Percentiles rank a stretch among this genome's conserved stretches.
These are phyloP conservation scores for Acanthacorydalis orientalis DNA, from an alignment of 2,888 invertebrate species.

Conservation along the genomic window DNA sequence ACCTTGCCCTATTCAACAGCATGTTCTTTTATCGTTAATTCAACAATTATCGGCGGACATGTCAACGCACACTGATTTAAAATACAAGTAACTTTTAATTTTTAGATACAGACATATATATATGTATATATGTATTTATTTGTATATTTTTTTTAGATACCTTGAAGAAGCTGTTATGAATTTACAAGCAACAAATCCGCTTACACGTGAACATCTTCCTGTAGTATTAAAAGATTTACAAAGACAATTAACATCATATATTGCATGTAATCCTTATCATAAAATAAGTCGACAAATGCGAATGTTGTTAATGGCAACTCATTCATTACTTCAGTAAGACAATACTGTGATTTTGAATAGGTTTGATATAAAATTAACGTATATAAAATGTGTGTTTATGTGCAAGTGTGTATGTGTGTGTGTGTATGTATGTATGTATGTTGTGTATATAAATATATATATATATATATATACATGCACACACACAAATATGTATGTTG, in stretches of 20 bases:
- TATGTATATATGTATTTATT: too few species aligned
- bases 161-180: constrained; percentile 75
- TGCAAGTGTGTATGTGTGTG: too few species aligned
- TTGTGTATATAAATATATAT: too few species aligned
- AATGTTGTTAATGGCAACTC: constrained; percentile 56
- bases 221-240: constrained; percentile 59
- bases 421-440: too few species aligned
- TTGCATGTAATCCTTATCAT: constrained; percentile 46
- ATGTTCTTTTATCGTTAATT: constrained; percentile 79
- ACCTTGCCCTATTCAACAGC: constrained; percentile 65
- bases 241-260: constrained; percentile 54
- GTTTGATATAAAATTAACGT: too few species aligned
- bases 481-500: too few species aligned
- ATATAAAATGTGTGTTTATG: too few species aligned
- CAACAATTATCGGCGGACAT: constrained; percentile 89
- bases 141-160: constrained; percentile 40
- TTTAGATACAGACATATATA: background rate
- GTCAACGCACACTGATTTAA: constrained; percentile 64
- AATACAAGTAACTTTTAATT: constrained; percentile 44
- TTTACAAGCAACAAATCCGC: constrained; percentile 56
- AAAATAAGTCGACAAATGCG: constrained; percentile 45
- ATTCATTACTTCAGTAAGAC: constrained; percentile 26
- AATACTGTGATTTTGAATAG: background rate
- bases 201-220: constrained; percentile 70
- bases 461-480: too few species aligned